Base-by-base conservation (phyloP, 2,797 vertebrate genomes). In the Gymnodraco acuticeps region DNA sequence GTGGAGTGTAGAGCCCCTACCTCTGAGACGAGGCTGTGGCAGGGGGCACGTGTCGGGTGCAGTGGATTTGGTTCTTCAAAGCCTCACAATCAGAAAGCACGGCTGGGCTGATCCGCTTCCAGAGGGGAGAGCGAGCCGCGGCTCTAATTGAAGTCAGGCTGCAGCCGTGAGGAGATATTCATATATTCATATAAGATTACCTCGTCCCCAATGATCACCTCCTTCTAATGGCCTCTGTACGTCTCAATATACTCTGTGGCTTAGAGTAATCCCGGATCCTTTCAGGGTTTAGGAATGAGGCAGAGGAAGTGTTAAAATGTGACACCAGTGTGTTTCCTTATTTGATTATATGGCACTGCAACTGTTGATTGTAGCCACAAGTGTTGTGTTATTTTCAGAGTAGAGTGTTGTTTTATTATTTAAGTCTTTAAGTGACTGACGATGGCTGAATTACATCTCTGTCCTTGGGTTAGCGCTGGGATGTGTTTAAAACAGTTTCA, bases 141-240 rank as follows among this genome's bases (percentile, higher is more conserved):
- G 84, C 87, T 89, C 80, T 87, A 91, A 91, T 88, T 87, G 86
- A 87, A 73, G 82, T 89, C 88, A 90, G 85, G 81, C 84, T 82
- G 72, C 73, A 74, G 81, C 72, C 52, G 23, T 72, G 20, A 85
- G 87, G 70, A 90, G 86, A 89, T 88, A 87, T 84, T 89, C 89
- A 90, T 77, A 85, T 77, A 88, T 91, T 93, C 87, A 90, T 88
- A 83, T 81, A 81, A 85, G 90, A 91, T 93, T 89, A 91, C 71
- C 86, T 80, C 16, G 20, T 75, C 80, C 73, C 75, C 58, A 64
- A 47, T 70, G 75, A 88, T 87, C 86, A 68, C 75, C 81, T 80
- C 73, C 66, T 45, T 58, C 77, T 82, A 86, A 83, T 86, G 80
- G 70, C 67, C 73, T 73, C 74, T 70, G 73, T 77, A 71, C 14